A percentile compares a stretch with the other conserved stretches of the same genome.
These are phyloP conservation scores for Andrena cerasifolii DNA, from an alignment of 1,140 invertebrate species.

Conservation along the genomic window DNA sequence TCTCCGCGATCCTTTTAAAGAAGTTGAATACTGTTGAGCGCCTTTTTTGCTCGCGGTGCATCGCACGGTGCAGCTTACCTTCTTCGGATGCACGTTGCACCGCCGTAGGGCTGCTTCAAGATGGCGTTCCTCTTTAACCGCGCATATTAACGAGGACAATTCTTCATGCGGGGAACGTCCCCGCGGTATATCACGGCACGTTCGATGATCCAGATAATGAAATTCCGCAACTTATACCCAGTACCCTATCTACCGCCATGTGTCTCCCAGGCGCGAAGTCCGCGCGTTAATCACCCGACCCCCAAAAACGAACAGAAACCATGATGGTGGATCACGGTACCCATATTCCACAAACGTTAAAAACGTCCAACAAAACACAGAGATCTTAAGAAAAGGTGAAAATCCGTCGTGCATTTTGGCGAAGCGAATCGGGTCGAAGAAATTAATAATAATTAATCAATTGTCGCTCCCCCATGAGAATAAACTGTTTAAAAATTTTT, in stretches of 20 bases:
- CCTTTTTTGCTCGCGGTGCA: neutral
- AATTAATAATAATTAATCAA: too few species aligned
- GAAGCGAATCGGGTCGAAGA: too few species aligned
- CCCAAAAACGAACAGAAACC: neutral
- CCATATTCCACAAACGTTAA: neutral
- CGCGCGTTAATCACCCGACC: neutral
- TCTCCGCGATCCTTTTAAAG: conserved; percentile 8
- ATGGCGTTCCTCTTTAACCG: conserved; percentile 53
- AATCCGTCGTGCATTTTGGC: too few species aligned
- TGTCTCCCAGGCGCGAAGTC: neutral
- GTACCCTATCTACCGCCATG: neutral
- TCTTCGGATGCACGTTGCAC: conserved; percentile 2
- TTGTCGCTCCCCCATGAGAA: too few species aligned
- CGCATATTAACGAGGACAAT: conserved; percentile 41
- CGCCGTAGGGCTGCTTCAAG: conserved; percentile 18
- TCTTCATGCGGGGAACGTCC: conserved; percentile 15
- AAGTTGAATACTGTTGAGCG: conserved; percentile 10
- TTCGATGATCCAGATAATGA: conserved; percentile 41
- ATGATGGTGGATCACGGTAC: neutral
- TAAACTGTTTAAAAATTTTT: too few species aligned
- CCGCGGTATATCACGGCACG: conserved; percentile 3
- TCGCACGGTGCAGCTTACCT: neutral
- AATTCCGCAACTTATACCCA: conserved; percentile 3
- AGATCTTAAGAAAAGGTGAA: too few species aligned
- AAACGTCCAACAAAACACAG: too few species aligned